Evolutionary conservation across 2,113 vertebrate species (phyloP), one percentile per base, ranked within the genome.

Genomic region (Tupaia chinensis): DNA sequence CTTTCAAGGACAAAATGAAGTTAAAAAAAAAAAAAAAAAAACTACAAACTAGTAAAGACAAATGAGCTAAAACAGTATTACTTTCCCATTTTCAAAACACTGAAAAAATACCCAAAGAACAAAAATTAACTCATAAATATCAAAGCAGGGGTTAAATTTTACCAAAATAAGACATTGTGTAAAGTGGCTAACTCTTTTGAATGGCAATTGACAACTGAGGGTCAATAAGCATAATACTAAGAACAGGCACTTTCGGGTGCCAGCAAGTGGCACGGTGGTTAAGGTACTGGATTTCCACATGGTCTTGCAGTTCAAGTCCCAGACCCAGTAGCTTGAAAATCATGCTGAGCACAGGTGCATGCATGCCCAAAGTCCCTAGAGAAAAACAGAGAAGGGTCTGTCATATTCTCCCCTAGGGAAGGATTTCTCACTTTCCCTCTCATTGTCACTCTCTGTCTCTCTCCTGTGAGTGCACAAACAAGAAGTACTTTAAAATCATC

Each of bases 61-160:
- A 84, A 76, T 66, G 16, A 87, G 13, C 73, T 91, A 12, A 94
- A 91, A 89, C 25, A 72, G 69, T 63, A 25, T 83, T 92, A 44
- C 44, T 44, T 44, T 44, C 44, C 44, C 44, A 84, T 61, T 22
- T 11, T 94, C 23, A 97, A 92, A 96, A 94, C 63, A 25, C 58
- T 93, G 58, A 27, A 65, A 85, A 91, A 32, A 92, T 34, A 11
- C 20, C 11, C 72, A 91, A 11, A 8, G 58, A 91, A 95, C 20
- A 90, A 20, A 94, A 96, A 94, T 70, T 29, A 79, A 87, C 44
- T 54, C 9, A 81, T 54, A 92, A 91, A 79, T 29, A 91, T 19
- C 27, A 44, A 66, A 91, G 86, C 1, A 6, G 58, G 6, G 20
- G 61, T 15, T 85, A 16, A 76, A 79, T 92, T 80, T 91, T 73